Conservation (phyloP, 2,113 vertebrate genomes). For the Onychorhynchus coronatus region DNA sequence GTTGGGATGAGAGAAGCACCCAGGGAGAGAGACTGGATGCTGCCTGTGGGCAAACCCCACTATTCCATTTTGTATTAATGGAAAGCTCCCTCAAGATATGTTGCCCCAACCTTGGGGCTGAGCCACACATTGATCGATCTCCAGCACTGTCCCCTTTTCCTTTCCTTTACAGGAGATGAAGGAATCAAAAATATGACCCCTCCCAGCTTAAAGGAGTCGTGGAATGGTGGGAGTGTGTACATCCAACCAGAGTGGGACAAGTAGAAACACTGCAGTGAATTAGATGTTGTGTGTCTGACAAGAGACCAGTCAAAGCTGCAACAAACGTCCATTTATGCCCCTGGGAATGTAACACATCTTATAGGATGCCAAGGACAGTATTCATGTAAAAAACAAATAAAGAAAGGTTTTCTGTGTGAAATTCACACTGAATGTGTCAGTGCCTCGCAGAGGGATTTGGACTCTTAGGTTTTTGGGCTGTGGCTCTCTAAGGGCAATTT, state of each 20-base stretch:
- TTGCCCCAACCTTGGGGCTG: neutral
- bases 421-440: neutral
- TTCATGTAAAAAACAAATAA: conserved; percentile 31
- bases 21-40: neutral
- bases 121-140: neutral
- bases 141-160: neutral
- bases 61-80: neutral
- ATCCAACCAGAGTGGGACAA: neutral
- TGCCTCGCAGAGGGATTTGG: neutral
- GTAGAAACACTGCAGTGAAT: conserved; percentile 18
- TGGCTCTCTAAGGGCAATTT: neutral
- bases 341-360: neutral
- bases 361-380: conserved; percentile 14
- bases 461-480: neutral
- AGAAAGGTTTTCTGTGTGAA: conserved; percentile 36
- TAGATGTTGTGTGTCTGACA: conserved; percentile 24
- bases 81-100: neutral
- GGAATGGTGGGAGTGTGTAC: neutral
- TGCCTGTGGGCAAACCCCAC: neutral
- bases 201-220: neutral
- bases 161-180: neutral
- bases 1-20: neutral
- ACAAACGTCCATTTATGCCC: conserved; percentile 41
- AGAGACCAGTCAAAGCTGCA: conserved; percentile 27
- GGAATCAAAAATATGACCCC: neutral